A percentile compares a stretch with the other conserved stretches of the same genome.
Conservation (phyloP, 2,113 vertebrate genomes). For the Corydoras maculifer region DNA sequence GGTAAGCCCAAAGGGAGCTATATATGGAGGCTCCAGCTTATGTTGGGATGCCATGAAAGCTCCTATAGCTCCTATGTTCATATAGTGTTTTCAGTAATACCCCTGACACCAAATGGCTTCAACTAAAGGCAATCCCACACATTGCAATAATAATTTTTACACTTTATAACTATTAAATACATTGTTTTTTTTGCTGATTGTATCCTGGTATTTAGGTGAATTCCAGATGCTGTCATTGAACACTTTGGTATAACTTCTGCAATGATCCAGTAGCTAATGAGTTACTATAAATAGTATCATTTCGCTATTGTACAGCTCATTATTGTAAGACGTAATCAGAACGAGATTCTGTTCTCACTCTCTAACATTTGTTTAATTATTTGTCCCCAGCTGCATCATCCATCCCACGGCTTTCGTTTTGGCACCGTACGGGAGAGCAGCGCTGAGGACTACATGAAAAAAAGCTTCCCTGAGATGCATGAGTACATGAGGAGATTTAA, state of each 20-base stretch:
- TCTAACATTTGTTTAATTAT: background rate
- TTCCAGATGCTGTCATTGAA: background rate
- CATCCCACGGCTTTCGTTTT: slow-evolving; percentile 79
- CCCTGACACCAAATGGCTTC: no score
- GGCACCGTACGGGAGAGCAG: slow-evolving; percentile 90
- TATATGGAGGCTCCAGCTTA: no score
- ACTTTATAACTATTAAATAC: no score
- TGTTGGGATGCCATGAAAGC: no score
- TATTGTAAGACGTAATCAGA: background rate
- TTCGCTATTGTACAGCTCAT: background rate
- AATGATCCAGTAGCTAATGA: background rate
- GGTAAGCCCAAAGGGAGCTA: no score
- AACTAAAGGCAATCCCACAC: no score
- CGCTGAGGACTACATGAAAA: slow-evolving; percentile 86
- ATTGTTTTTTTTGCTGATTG: no score
- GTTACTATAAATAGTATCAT: background rate
- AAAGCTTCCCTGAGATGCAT: slow-evolving; percentile 86
- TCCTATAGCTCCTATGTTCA: no score
- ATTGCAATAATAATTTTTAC: no score
- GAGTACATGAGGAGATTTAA: slow-evolving; percentile 79
- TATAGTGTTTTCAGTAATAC: no score
- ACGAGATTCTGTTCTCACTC: background rate
- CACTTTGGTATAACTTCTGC: background rate
- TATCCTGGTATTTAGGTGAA: background rate
- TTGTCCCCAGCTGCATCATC: slow-evolving; percentile 76